These are phyloP conservation scores for Solen grandis DNA, from an alignment of 1,140 invertebrate species.

Conservation along the genomic window DNA sequence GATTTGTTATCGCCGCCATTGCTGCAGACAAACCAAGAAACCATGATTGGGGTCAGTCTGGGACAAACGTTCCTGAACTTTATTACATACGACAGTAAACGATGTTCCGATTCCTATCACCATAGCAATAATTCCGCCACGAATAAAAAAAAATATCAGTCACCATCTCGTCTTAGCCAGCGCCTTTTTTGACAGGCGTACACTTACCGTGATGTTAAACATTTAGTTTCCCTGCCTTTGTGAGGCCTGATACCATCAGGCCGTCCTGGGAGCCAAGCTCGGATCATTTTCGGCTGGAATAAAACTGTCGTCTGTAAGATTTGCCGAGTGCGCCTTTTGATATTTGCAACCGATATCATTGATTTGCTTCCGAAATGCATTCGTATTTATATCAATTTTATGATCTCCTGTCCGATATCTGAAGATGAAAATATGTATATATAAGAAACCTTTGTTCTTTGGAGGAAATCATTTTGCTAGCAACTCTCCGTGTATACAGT, in stretches of 20 bases:
- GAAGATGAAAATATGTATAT: no score
- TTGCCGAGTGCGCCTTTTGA: not conserved
- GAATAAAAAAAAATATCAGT: conserved; percentile 42
- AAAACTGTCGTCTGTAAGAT: conserved; percentile 12
- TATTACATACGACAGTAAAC: conserved; percentile 44
- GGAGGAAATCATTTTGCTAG: no score
- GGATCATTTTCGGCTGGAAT: not conserved
- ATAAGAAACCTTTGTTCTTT: no score
- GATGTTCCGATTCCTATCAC: conserved; percentile 46
- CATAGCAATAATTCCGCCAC: conserved; percentile 19
- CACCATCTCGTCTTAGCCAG: conserved; percentile 36
- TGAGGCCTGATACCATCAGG: not conserved
- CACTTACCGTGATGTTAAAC: conserved; percentile 54
- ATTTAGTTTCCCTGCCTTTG: conserved; percentile 15
- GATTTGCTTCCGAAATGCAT: not conserved
- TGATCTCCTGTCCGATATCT: no score
- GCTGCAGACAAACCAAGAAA: no score
- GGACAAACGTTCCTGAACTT: no score
- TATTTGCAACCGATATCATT: not conserved
- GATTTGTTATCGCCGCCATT: no score
- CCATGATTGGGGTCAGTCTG: no score
- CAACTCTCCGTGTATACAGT: no score
- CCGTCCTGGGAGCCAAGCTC: not conserved
- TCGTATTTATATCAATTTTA: no score
- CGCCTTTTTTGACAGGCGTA: conserved; percentile 46